A percentile compares a stretch with the other conserved stretches of the same genome.
phyloP scores from a whole-genome alignment of 2,113 vertebrate genomes.

The Sapajus apella region DNA sequence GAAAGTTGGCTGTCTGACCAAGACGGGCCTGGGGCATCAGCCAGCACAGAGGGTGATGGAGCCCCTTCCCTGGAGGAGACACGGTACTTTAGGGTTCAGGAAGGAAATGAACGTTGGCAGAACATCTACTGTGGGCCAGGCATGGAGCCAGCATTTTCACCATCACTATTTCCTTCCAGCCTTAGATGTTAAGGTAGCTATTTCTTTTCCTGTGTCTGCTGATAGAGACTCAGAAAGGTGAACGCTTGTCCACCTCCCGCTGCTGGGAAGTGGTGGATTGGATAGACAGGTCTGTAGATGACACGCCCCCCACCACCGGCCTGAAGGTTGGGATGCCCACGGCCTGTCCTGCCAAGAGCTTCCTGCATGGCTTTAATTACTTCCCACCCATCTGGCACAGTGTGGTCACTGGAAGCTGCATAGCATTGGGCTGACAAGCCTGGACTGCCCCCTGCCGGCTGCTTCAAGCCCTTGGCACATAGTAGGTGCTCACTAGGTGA shows the following conservation, averaged over 20 bases:
- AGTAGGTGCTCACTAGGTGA: rapidly evolving
- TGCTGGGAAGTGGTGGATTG: rapidly evolving
- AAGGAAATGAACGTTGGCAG: not conserved
- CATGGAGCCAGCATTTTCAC: not conserved
- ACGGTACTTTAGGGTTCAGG: no score
- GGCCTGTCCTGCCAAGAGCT: not conserved
- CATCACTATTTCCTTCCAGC: no score
- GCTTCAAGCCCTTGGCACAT: not conserved
- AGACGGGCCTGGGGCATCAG: not conserved
- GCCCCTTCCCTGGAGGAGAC: no score
- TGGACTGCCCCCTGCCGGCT: rapidly evolving
- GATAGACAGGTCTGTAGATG: no score
- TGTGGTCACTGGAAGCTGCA: rapidly evolving
- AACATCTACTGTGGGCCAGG: not conserved
- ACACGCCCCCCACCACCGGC: rapidly evolving
- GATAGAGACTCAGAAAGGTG: not conserved
- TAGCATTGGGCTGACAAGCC: no score
- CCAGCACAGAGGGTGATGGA: rapidly evolving
- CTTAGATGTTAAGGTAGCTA: rapidly evolving
- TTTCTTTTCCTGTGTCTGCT: not conserved
- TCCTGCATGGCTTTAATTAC: not conserved
- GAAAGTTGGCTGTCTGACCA: not conserved
- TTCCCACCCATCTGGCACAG: not conserved
- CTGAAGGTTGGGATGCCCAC: rapidly evolving
- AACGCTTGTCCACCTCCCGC: rapidly evolving